Evolutionary conservation across 2,888 invertebrate species (phyloP).

Genomic region (Watsonalla binaria): DNA sequence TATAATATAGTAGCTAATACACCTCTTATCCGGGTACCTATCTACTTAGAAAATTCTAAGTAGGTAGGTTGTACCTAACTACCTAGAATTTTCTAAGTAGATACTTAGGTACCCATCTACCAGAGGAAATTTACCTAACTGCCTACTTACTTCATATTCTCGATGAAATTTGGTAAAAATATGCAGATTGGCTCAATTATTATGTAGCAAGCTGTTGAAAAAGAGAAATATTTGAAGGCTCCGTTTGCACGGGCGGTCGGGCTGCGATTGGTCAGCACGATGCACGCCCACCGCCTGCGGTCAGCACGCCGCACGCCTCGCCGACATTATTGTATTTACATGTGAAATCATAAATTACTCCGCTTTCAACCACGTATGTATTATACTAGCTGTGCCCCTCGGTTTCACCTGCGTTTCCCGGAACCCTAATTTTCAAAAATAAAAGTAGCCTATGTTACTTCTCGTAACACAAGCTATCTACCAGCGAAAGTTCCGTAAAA

Average conservation of each 20-base stretch:
- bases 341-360: slow-evolving; percentile 60
- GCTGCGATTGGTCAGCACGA: slow-evolving; percentile 49
- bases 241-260: slow-evolving; percentile 26
- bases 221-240: slow-evolving; percentile 48
- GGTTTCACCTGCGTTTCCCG: too few species aligned
- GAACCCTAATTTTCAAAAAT: too few species aligned
- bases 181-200: slow-evolving; percentile 59
- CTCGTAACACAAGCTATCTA: too few species aligned
- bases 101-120: background rate
- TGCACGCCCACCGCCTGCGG: slow-evolving; percentile 68
- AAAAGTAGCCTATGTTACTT: too few species aligned
- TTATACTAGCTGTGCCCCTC: too few species aligned
- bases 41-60: too few species aligned
- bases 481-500: too few species aligned
- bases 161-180: slow-evolving; percentile 46
- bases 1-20: too few species aligned
- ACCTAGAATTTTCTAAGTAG: background rate
- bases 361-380: slow-evolving; percentile 1
- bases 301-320: slow-evolving; percentile 45
- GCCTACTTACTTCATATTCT: slow-evolving; percentile 6
- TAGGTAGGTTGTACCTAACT: background rate
- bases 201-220: slow-evolving; percentile 43
- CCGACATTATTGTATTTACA: slow-evolving; percentile 36
- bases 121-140: background rate
- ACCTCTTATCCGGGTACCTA: too few species aligned